phyloP scores from a whole-genome alignment of 2,797 vertebrate species.

The Ctenopoma kingsleyae region DNA sequence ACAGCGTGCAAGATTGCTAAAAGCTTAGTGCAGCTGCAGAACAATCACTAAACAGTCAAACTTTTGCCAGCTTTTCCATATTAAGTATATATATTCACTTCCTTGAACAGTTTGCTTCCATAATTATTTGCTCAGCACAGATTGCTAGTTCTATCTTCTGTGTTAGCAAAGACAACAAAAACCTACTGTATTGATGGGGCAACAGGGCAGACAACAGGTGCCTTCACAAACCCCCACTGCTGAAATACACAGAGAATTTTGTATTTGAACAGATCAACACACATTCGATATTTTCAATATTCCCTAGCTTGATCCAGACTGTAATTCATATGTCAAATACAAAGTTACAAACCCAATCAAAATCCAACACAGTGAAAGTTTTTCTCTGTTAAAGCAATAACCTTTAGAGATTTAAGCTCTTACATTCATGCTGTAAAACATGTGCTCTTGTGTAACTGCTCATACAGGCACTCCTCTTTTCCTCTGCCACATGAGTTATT shows the following conservation, averaged over 20 bases:
- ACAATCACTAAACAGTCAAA: not conserved
- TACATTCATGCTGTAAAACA: not conserved
- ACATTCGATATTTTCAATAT: not conserved
- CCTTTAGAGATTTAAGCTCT: not conserved
- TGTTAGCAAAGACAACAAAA: not conserved
- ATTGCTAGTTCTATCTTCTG: not conserved
- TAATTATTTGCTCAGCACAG: not conserved
- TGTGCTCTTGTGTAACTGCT: constrained; percentile 12
- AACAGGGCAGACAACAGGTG: not conserved
- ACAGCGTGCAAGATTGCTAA: too few relatives aligned
- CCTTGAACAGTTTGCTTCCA: not conserved
- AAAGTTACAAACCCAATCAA: not conserved
- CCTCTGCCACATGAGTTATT: constrained; percentile 17
- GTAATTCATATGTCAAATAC: not conserved
- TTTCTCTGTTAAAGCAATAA: constrained; percentile 7
- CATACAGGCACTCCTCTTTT: constrained; percentile 19
- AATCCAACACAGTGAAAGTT: not conserved
- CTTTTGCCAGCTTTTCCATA: not conserved
- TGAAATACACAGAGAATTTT: not conserved
- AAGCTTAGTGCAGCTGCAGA: too few relatives aligned
- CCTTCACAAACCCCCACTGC: not conserved
- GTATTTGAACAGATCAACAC: not conserved
- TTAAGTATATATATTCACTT: too few relatives aligned
- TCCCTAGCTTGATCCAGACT: not conserved
- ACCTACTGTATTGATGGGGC: not conserved